These are phyloP conservation scores for Hormiphora californensis DNA, from an alignment of 37 sponge, comb jelly and placozoan genomes.

Conservation along the genomic window DNA sequence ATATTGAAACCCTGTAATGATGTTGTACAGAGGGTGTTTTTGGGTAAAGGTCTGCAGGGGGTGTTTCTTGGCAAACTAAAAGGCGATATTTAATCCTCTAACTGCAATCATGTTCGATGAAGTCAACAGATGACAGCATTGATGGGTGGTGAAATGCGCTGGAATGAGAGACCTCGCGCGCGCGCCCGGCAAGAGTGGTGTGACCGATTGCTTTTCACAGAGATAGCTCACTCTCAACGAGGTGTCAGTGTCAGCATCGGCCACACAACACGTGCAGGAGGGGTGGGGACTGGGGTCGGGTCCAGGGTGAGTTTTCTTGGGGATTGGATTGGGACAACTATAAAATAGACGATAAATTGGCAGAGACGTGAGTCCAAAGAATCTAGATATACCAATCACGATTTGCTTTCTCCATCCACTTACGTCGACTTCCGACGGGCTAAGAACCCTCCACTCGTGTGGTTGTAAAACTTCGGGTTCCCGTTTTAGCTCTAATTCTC, in stretches of 20 bases:
- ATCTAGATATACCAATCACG: too few species aligned
- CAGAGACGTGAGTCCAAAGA: neutral
- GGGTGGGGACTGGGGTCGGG: too few species aligned
- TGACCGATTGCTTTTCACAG: neutral
- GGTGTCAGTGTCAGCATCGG: neutral
- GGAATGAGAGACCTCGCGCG: neutral
- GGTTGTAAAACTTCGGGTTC: too few species aligned
- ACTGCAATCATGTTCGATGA: neutral
- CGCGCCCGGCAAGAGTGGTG: neutral
- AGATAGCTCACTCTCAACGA: neutral
- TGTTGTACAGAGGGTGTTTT: too few species aligned
- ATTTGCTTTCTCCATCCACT: neutral
- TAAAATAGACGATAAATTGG: too few species aligned
- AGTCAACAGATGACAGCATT: neutral
- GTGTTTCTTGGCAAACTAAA: too few species aligned
- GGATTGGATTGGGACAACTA: too few species aligned
- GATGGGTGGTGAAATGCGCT: neutral
- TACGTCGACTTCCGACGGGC: constrained; percentile 43
- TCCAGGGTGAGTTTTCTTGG: too few species aligned
- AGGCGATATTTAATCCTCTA: neutral
- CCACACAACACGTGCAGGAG: neutral
- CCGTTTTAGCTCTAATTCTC: too few species aligned
- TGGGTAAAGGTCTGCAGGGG: too few species aligned
- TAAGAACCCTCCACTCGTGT: neutral
- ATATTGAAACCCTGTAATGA: constrained; percentile 47